These are phyloP conservation scores for Sinocyclocheilus rhinocerous DNA, from an alignment of 2,113 vertebrate species.

Conservation along the genomic window DNA sequence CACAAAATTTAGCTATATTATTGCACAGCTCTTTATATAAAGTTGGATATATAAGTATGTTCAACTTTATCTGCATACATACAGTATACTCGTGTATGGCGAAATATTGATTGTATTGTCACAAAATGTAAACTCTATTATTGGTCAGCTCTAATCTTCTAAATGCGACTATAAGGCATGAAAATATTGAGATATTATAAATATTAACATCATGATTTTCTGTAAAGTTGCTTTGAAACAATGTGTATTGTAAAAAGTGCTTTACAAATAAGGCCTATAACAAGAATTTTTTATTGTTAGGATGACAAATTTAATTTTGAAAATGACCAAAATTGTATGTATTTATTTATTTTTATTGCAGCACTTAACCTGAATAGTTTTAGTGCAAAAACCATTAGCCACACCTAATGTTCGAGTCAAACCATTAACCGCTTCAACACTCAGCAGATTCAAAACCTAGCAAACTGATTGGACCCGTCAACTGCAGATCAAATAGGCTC, in stretches of 20 bases:
- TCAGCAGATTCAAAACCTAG: background rate
- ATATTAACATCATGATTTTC: background rate
- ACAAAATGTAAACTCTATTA: no score
- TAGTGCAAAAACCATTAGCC: background rate
- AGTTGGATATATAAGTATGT: no score
- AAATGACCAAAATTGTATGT: background rate
- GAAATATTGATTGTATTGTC: no score
- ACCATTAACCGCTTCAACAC: background rate
- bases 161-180: no score
- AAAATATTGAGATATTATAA: background rate
- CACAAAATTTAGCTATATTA: no score
- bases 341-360: background rate
- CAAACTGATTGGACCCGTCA: conserved; percentile 3
- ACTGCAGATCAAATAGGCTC: conserved; percentile 3
- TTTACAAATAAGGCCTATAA: background rate
- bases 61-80: no score
- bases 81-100: no score
- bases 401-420: background rate
- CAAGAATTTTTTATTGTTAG: background rate
- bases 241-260: background rate
- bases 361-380: background rate
- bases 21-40: no score
- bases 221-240: background rate
- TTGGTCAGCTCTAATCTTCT: no score
- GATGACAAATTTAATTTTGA: background rate